Base-by-base conservation (phyloP, 2,888 invertebrate species). In the Phoenoteleia sp. region DNA sequence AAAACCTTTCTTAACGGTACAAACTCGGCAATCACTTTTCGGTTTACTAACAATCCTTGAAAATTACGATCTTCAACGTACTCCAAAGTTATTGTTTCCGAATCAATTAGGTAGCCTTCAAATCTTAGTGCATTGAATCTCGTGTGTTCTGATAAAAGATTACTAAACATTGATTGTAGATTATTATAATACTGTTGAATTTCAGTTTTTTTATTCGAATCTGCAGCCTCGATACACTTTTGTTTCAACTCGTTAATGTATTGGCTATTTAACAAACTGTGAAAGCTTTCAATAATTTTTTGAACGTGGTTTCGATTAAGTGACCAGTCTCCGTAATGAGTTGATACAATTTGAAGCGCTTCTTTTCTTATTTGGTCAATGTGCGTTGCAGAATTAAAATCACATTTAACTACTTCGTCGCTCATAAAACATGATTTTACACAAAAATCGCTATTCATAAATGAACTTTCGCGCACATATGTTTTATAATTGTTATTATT, bases 261-360 rank as follows among this genome's bases (percentile, higher is more conserved):
- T n/a, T n/a, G n/a, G n/a, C n/a, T n/a, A 33, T 33, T 33, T 33
- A 33, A 11, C 11, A 66, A 42, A 29, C 7, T 17, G 23, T 45
- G 29, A 19, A 66, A 33, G 21, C 29, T 21, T 49, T 6, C 7
- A 6, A 66, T 49, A 66, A 66, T 66, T 2, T 33, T n/a, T 25
- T 45, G 64, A n/a, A 64, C 64, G 45, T 64, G 23, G 13, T 64
- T 64, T n/a, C 64, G 45, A 25, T 7, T 15, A 29, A 64, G 64
- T 64, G 64, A 21, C 64, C 64, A 64, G 47, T 64, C 64, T 64
- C 64, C 64, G 7, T 17, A 21, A 64, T 64, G 47, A 13, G 27
- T 64, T 19, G 64, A 45, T 23, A 42, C 42, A 3, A 64, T 17
- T 23, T 64, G 23, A 3, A 64, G 25, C 23, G 64, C 64, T 29